Base-by-base conservation (phyloP, 2,888 invertebrate genomes). In the Drosophila birchii region DNA sequence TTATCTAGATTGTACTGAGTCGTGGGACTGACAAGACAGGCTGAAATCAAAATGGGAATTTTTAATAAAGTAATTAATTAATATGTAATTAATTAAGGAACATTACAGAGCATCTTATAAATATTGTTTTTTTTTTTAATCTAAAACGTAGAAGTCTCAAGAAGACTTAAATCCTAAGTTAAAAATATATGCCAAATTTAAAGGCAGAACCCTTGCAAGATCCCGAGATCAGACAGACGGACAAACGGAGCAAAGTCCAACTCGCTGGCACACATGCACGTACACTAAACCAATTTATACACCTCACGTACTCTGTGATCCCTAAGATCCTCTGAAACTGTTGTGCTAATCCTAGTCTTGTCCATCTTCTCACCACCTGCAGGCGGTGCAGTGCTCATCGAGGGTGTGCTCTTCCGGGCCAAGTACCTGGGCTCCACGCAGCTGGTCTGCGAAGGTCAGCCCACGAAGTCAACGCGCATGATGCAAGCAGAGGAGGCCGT, bases 401-500 rank as follows among this genome's bases (percentile, higher is more conserved):
- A 99, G 93, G 99, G 99, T 56, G 99, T 99, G 41, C 93, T 99
- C 79, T 99, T 99, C 94, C 97, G 99, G 57, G 99, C 99, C 64
- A 88, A 98, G 61, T 99, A 99, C 93, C 95, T 99, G 83, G 99
- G 99, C 70, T 99, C 99, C 38, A 99, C 99, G 6, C 99, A 99
- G 92, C 95, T 99, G 71, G 98, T 98, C 12, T 99, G 99, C 91
- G 99, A 99, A 92, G 99, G 99, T 0, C 98, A 99, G 90, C 99
- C 99, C 4, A 99, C 99, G 0, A 99, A 99, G 93, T 98, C 98
- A 6, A 98, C 99, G 29, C 94, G 99, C 80, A 99, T 99, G 99
- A 97, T 99, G 94, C 99, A 99, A 92, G 99, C 99, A 2, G 99
- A 99, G 93, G 99, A 99, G 93, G 99, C 99, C 0, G 99, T 99